A percentile compares a stretch with the other conserved stretches of the same genome.
phyloP scores from a whole-genome alignment of 2,888 invertebrate species.

The Scaptomyza polygonia region DNA sequence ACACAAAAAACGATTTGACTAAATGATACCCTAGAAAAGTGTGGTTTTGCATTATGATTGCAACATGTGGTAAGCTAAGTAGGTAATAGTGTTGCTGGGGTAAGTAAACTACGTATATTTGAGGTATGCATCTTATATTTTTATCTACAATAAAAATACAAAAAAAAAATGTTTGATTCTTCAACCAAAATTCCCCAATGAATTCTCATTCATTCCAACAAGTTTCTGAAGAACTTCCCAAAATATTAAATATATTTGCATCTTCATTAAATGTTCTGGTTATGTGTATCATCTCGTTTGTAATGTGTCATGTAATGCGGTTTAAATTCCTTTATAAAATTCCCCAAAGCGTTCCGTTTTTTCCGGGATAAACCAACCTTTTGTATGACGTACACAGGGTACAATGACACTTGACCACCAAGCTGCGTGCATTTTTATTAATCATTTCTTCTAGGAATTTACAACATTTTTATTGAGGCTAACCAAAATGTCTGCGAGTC shows the following conservation, averaged over 20 bases:
- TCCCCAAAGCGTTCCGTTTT: not conserved
- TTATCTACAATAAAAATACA: too few relatives aligned
- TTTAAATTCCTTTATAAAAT: not conserved
- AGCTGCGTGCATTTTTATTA: slow-evolving; percentile 66
- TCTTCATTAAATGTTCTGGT: not conserved
- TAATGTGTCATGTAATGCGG: not conserved
- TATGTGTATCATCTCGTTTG: not conserved
- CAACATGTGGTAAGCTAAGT: not conserved
- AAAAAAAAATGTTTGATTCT: too few relatives aligned
- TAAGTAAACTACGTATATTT: too few relatives aligned
- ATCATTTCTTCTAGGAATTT: slow-evolving; percentile 80
- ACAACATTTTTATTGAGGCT: slow-evolving; percentile 78
- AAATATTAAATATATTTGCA: not conserved
- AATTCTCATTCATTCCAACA: too few relatives aligned
- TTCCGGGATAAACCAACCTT: slow-evolving; percentile 6
- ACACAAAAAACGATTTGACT: slow-evolving; percentile 7
- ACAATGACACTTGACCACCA: slow-evolving; percentile 34
- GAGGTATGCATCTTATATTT: too few relatives aligned
- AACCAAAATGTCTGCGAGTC: slow-evolving; percentile 59
- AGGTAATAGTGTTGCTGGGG: too few relatives aligned
- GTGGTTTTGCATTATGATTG: not conserved
- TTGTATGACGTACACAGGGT: slow-evolving; percentile 17
- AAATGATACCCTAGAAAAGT: slow-evolving; percentile 27
- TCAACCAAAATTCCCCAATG: too few relatives aligned
- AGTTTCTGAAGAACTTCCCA: not conserved